These are phyloP conservation scores for Penaeus japonicus DNA, from an alignment of 1,140 invertebrate species.

Conservation along the genomic window DNA sequence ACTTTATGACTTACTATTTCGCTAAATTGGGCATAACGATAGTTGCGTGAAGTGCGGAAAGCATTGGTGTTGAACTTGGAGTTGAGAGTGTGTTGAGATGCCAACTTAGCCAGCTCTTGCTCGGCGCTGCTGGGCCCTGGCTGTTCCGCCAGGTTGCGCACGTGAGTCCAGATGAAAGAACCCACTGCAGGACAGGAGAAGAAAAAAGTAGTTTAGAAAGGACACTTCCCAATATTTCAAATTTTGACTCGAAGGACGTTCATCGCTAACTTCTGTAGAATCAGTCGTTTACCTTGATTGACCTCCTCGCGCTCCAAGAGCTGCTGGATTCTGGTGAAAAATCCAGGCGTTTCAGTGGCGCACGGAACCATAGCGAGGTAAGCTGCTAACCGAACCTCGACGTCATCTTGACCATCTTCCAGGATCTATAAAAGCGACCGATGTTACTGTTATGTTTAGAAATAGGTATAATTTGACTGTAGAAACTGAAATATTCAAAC, in stretches of 20 bases:
- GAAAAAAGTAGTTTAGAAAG: not conserved
- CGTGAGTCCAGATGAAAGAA: constrained; percentile 44
- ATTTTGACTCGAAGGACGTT: not conserved
- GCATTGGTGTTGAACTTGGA: constrained; percentile 43
- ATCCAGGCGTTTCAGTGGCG: constrained; percentile 16
- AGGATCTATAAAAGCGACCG: constrained; percentile 2
- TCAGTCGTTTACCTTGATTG: constrained; percentile 24
- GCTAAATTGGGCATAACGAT: constrained; percentile 24
- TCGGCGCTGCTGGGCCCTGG: not conserved
- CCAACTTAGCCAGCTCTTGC: not conserved
- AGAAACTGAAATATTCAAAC: too few species aligned
- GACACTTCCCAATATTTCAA: not conserved
- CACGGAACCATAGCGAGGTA: constrained; percentile 40
- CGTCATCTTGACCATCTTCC: constrained; percentile 13
- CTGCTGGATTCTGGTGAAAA: constrained; percentile 25
- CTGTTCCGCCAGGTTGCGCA: constrained; percentile 29
- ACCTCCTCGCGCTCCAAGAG: constrained; percentile 32
- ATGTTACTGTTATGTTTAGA: too few species aligned
- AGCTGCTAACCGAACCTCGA: constrained; percentile 34
- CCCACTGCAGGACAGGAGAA: constrained; percentile 7
- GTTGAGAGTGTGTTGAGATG: not conserved
- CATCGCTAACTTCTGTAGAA: constrained; percentile 21
- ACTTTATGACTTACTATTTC: constrained; percentile 21
- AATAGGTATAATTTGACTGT: too few species aligned
- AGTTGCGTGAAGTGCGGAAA: constrained; percentile 31